Base-by-base conservation (phyloP, 2,888 invertebrate genomes). In the Prenolepis imparis region DNA sequence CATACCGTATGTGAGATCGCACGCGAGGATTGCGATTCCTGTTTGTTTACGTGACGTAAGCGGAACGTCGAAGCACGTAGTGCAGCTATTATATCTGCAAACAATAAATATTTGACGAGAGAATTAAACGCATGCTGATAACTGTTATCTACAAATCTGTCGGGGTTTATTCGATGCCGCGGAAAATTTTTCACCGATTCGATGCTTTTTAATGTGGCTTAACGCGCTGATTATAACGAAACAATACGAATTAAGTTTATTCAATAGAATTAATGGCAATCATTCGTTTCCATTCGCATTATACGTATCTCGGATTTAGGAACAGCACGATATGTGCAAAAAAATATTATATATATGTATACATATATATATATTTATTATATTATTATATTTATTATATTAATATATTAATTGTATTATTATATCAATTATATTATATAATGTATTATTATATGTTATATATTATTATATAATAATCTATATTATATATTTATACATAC, bases 101-200 rank as follows among this genome's bases (percentile, higher is more conserved):
- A 82, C 64, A 81, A 80, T 86, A 74, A 86, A 86, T 83, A 86
- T 86, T 86, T 86, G 64, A 21, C 41, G 32, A 74, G 39, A 52
- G 74, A 80, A 70, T 86, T 64, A 85, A 78, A 82, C 41, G n/a
- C 55, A 41, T 18, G n/a, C 55, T 32, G 66, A 64, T 67, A 83
- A 82, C 70, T 32, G 59, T 2, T 48, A 70, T 48, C 59, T 61
- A 18, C 18, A 70, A 70, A 80, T 80, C 41, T 57, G 44, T 8
- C 66, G n/a, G 28, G 32, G 28, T 21, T 44, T n/a, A n/a, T n/a
- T 12, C 18, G 57, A 68, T 32, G n/a, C 21, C 12, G 59, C 24
- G 44, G 15, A 70, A 70, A 61, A 70, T 70, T 70, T 59, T 70
- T 80, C 12, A 70, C 61, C 44, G 12, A 59, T 32, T 59, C 3